Percentiles rank a stretch among this genome's conserved stretches.
Evolutionary conservation across 1,140 invertebrate species (phyloP).

Genomic region (Cotesia chilonis): DNA sequence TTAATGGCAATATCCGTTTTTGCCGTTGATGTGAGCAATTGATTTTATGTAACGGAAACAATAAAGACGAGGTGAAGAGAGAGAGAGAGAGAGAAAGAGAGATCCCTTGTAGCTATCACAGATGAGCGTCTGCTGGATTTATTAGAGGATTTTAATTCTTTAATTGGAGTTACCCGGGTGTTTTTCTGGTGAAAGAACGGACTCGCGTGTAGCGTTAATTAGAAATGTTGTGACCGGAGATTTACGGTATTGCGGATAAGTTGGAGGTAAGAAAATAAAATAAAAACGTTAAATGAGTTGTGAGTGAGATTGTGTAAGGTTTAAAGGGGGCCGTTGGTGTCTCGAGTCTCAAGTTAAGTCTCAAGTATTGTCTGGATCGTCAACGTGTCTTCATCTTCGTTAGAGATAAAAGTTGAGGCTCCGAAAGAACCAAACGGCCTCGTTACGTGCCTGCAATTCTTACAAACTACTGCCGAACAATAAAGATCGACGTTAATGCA

Average conservation of each 20-base stretch:
- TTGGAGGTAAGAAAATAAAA: background rate
- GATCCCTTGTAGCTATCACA: no score
- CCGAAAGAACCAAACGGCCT: constrained; percentile 40
- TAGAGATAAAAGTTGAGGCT: constrained; percentile 27
- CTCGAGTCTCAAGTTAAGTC: no score
- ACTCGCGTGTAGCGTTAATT: constrained; percentile 15
- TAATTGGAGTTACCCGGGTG: background rate
- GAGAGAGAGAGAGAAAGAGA: background rate
- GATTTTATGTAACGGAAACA: no score
- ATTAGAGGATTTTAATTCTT: constrained; percentile 4
- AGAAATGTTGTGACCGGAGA: constrained; percentile 13
- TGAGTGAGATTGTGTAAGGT: no score
- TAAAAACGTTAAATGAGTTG: background rate
- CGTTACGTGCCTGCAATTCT: constrained; percentile 41
- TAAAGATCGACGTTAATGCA: constrained; percentile 53
- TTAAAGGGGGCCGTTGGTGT: background rate
- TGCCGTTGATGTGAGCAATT: no score
- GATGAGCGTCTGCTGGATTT: background rate
- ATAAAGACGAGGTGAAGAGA: background rate
- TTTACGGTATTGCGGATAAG: constrained; percentile 16
- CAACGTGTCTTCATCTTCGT: constrained; percentile 26
- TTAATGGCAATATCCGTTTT: background rate
- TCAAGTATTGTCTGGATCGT: constrained; percentile 13
- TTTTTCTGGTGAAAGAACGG: background rate
- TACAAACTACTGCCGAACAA: constrained; percentile 46